Base-by-base conservation (phyloP, 2,113 vertebrate genomes). In the Pteronura brasiliensis region DNA sequence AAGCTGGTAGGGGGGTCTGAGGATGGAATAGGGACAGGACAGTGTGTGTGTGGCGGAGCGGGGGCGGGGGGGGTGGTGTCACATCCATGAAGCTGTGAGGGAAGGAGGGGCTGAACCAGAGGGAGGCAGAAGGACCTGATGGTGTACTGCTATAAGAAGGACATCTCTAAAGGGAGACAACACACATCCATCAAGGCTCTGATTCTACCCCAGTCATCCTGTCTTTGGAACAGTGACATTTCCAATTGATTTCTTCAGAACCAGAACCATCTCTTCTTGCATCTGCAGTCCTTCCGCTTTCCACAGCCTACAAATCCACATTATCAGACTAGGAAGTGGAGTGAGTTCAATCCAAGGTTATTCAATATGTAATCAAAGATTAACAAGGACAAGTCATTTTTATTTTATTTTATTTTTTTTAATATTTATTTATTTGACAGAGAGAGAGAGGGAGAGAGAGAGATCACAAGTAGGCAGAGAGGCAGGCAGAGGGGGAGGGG, bases 291-390 rank as follows among this genome's bases (percentile, higher is more conserved):
- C 23, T 47, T 74, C 84, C 12, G 20, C 13, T 83, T 91, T 61
- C 18, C 29, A 39, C 57, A 27, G 94, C 90, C 91, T 93, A 77
- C 94, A 97, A 90, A 18, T 74, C 42, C 61, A 80, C 36, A 2
- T 91, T 74, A 47, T 79, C 65, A 72, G 34, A 4, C 23, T 42
- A 71, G 39, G 17, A 44, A 49, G 20, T 27, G 17, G 21, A 18
- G 11, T 52, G 9, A 18, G 15, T 82, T 86, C 77, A 93, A 93
- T 20, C 17, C 74, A 86, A 91, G 52, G 17, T 81, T 61, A 18
- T 72, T 93, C 6, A 23, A 94, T 14, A 8, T n/a, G 31, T 36
- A 49, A 94, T 29, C n/a, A 15, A 29, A 88, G 39, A 57, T 92
- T 86, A 93, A 82, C 61, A 14, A 18, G 65, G 25, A 49, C 10